Evolutionary conservation across 2,888 invertebrate genomes (phyloP), one percentile per base, ranked within the genome.

Genomic region (Eubasilissa splendida): DNA sequence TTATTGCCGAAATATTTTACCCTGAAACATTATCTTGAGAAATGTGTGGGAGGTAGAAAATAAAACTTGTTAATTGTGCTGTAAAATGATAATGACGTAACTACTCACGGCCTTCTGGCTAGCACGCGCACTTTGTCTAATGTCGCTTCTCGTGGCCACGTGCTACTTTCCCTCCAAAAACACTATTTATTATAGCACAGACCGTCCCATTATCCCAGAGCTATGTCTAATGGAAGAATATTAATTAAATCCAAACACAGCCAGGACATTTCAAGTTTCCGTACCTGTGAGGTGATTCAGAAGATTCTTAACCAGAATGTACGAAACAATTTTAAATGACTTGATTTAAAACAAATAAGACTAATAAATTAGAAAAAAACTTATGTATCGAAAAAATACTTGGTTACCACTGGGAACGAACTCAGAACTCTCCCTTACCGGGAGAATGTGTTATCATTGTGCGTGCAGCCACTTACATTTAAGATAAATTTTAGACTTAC

Each of bases 221-320:
- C 50, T 73, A 42, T 56, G n/a, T 73, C 31, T 73, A 56, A 73
- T 33, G 11, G 71, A 56, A 73, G 56, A 33, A 33, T 73, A 73
- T 73, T 73, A 56, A 73, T 73, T 73, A 73, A 73, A 73, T 11
- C 70, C 22, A 2, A 70, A 70, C 53, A 11, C 31, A 31, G 58
- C 8, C 50, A 9, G 52, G 3, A 50, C 10, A 70, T 22, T 5
- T 70, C 14, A 54, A 31, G n/a, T 2, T 53, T 8, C 70, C 53
- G 4, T 10, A 70, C 14, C 70, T 70, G 70, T 53, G 70, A n/a
- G 11, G 7, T 12, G 14, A 7, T 3, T 63, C 9, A 1, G 0
- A 3, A 58, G n/a, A 42, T 22, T 22, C 22, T 22, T 22, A 22
- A 22, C 22, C 22, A 22, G 22, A 22, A 22, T 1, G 22, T 0